Conservation (phyloP, 1,140 invertebrate species). For the Carposina sasakii region DNA sequence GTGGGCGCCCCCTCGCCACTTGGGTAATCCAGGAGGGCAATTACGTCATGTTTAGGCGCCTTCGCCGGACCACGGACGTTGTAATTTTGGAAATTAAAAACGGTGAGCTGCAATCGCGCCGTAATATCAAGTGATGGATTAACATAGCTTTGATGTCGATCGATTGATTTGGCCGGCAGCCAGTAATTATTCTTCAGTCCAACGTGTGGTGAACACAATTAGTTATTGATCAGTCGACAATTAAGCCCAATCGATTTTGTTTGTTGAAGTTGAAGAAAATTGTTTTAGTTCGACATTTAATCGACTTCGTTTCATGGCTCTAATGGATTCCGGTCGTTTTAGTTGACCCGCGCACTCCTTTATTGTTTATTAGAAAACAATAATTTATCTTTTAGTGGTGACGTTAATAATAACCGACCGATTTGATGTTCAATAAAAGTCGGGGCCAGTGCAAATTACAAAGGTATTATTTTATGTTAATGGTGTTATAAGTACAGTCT, state of each 20-base stretch:
- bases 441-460: too few species aligned
- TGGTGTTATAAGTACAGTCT: too few species aligned
- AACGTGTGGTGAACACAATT: constrained; percentile 68
- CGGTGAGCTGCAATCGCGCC: constrained; percentile 63
- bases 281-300: constrained; percentile 67
- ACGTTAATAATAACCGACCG: too few species aligned
- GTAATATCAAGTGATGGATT: constrained; percentile 72
- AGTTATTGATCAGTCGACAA: constrained; percentile 69
- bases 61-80: constrained; percentile 34
- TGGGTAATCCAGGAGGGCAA: constrained; percentile 61
- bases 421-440: too few species aligned
- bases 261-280: constrained; percentile 69
- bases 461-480: too few species aligned
- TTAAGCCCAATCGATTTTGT: constrained; percentile 69
- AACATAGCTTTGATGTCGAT: constrained; percentile 68
- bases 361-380: constrained; percentile 41
- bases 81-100: constrained; percentile 71
- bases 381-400: constrained; percentile 26
- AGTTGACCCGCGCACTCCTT: constrained; percentile 33
- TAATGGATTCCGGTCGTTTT: constrained; percentile 56
- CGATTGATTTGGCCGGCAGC: constrained; percentile 69
- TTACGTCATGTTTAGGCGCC: constrained; percentile 59
- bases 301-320: constrained; percentile 51
- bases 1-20: constrained; percentile 30
- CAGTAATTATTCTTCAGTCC: constrained; percentile 69